Percentiles rank a stretch among this genome's conserved stretches.
These are phyloP conservation scores for Muntiacus reevesi DNA, from an alignment of 2,113 vertebrate genomes.

Conservation along the genomic window DNA sequence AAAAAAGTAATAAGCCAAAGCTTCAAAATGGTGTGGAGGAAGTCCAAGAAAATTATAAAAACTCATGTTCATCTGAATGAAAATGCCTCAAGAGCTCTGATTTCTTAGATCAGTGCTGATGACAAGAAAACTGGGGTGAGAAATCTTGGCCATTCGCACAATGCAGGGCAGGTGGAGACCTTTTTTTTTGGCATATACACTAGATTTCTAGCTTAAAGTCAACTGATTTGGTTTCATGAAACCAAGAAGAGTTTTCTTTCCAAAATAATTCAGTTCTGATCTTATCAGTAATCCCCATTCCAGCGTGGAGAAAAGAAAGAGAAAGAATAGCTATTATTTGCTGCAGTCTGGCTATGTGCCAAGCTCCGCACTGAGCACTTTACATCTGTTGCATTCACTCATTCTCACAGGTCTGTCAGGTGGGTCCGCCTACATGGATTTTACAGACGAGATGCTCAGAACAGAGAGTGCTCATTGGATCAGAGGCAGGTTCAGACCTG, in stretches of 20 bases:
- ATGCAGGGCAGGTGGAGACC: background rate
- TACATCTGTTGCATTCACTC: accelerated
- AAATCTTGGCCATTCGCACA: background rate
- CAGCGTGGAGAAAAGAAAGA: background rate
- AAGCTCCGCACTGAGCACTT: background rate
- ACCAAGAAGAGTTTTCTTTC: background rate
- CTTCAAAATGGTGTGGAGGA: background rate
- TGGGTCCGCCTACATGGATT: background rate
- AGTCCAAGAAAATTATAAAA: background rate
- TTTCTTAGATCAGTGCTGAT: background rate
- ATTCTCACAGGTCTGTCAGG: background rate
- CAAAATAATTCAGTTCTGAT: background rate
- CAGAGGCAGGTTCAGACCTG: background rate
- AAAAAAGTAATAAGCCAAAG: background rate
- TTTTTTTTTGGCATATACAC: background rate
- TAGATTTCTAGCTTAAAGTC: background rate
- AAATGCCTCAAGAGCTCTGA: background rate
- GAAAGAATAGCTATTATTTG: background rate
- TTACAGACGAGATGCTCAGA: background rate
- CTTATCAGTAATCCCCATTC: background rate
- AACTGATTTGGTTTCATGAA: background rate
- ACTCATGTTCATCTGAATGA: background rate
- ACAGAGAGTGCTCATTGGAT: background rate
- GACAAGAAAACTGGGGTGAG: background rate
- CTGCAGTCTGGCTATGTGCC: accelerated